A percentile compares a stretch with the other conserved stretches of the same genome.
Conservation (phyloP, 2,113 vertebrate species). For the Leucopsar rothschildi region DNA sequence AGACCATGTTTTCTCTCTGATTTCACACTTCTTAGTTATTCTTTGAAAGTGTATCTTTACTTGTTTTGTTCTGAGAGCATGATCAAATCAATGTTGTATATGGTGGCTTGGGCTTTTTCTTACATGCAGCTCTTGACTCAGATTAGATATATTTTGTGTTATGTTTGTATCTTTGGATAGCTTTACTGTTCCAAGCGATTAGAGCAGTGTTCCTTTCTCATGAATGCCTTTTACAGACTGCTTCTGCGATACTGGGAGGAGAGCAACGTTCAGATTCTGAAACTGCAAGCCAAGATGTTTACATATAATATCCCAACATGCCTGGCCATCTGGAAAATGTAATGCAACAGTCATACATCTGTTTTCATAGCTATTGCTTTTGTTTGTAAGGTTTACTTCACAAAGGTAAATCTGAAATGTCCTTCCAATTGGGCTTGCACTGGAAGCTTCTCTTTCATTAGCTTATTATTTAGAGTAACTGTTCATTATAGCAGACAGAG, state of each 20-base stretch:
- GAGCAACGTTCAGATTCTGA: slow-evolving; percentile 89
- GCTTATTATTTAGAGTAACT: slow-evolving; percentile 35
- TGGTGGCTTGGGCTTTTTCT: background rate
- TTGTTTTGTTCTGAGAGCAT: background rate
- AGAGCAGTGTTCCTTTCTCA: slow-evolving; percentile 64
- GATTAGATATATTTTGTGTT: background rate
- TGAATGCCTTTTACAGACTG: slow-evolving; percentile 82
- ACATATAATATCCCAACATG: slow-evolving; percentile 85
- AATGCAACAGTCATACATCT: slow-evolving; percentile 84
- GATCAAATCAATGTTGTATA: background rate
- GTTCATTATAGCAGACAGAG: background rate
- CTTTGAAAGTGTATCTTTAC: background rate
- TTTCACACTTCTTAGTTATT: background rate
- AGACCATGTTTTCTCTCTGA: background rate
- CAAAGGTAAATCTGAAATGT: slow-evolving; percentile 77
- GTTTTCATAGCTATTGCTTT: slow-evolving; percentile 78
- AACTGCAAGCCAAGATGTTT: slow-evolving; percentile 92
- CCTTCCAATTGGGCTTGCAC: slow-evolving; percentile 28
- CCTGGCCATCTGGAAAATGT: slow-evolving; percentile 97
- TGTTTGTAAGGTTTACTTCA: slow-evolving; percentile 76
- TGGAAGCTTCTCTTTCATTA: slow-evolving; percentile 42
- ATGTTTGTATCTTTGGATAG: background rate
- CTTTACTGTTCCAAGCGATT: slow-evolving; percentile 21
- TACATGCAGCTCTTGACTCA: background rate
- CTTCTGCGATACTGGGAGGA: slow-evolving; percentile 88